Evolutionary conservation across 2,888 invertebrate genomes (phyloP), one percentile per base, ranked within the genome.

Genomic region (Bombylius major): DNA sequence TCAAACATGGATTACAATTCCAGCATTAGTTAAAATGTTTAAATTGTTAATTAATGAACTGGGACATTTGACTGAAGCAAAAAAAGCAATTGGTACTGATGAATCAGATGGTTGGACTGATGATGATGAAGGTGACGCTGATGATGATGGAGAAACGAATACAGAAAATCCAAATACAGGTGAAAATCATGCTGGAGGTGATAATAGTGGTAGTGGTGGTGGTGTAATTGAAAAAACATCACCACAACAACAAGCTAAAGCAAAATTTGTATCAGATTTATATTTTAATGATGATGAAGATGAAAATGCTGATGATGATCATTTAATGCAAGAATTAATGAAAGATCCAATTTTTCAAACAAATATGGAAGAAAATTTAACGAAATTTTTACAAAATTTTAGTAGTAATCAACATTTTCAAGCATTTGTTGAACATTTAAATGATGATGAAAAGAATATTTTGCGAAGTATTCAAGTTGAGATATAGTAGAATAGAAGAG

Each of bases 21-120:
- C 85, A 6, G 77, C 83, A 13, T 74, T 86, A 59, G 82, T 84
- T 0, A 86, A 86, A 70, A 84, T 86, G 52, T 84, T 84, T 64
- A 86, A 86, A 68, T 71, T 86, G 12, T 76, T 86, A 7, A 77
- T 86, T 50, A 79, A 81, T 64, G 86, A 86, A 64, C 67, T 84
- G 46, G 76, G 78, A 47, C 76, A 78, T 66, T 77, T 80, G 57
- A 75, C 80, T 11, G 83, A 83, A 63, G 67, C 69, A 4, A 65
- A 66, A 53, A 54, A 62, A 23, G 65, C 63, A 13, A 54, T 62
- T 23, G 65, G 62, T 13, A 65, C 62, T 12, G 63, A 62, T 36
- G 70, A 70, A 56, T 62, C 62, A 1, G 68, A 69, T 39, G 67
- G 65, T 1, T 68, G 67, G n/a, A 67, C 67, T 1, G 69, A 70